A percentile compares a stretch with the other conserved stretches of the same genome.
Evolutionary conservation across 2,888 invertebrate species (phyloP).

Genomic region (Hydroisotoma schaefferi): DNA sequence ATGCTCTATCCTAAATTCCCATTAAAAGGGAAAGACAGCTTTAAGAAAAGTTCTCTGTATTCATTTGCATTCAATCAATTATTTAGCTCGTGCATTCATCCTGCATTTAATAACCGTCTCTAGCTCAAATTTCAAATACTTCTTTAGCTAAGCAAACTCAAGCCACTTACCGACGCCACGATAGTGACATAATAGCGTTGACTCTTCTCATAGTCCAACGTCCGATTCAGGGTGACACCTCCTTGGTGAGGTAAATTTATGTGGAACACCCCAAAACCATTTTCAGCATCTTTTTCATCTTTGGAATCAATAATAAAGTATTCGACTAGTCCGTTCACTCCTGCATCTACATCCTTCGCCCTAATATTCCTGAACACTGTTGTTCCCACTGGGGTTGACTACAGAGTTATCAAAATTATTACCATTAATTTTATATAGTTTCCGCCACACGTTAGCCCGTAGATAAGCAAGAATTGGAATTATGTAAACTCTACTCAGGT

Average conservation of each 20-base stretch:
- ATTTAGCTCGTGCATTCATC: neutral
- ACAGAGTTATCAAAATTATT: slow-evolving; percentile 50
- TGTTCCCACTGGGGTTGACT: slow-evolving; percentile 81
- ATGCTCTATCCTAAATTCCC: slow-evolving; percentile 70
- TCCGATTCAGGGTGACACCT: slow-evolving; percentile 78
- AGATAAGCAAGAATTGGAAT: no score
- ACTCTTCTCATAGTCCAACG: slow-evolving; percentile 81
- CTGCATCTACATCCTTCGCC: slow-evolving; percentile 78
- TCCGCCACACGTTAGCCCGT: no score
- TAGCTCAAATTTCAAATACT: neutral
- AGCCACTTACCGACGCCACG: slow-evolving; percentile 72
- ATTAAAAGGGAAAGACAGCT: neutral
- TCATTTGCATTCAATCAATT: no score
- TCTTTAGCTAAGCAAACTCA: slow-evolving; percentile 3
- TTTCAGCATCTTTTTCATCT: slow-evolving; percentile 61
- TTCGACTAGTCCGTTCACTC: slow-evolving; percentile 82
- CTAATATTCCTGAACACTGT: slow-evolving; percentile 77
- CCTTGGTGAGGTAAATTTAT: slow-evolving; percentile 86
- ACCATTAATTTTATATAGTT: no score
- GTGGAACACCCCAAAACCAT: slow-evolving; percentile 77
- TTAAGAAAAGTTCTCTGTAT: neutral
- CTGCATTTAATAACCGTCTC: neutral
- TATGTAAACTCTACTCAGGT: no score
- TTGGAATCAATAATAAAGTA: slow-evolving; percentile 73
- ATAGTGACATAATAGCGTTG: slow-evolving; percentile 83